Percentiles rank a stretch among this genome's conserved stretches.
Evolutionary conservation across 2,797 vertebrate genomes (phyloP).

Genomic region (Myoxocephalus aenaeus): DNA sequence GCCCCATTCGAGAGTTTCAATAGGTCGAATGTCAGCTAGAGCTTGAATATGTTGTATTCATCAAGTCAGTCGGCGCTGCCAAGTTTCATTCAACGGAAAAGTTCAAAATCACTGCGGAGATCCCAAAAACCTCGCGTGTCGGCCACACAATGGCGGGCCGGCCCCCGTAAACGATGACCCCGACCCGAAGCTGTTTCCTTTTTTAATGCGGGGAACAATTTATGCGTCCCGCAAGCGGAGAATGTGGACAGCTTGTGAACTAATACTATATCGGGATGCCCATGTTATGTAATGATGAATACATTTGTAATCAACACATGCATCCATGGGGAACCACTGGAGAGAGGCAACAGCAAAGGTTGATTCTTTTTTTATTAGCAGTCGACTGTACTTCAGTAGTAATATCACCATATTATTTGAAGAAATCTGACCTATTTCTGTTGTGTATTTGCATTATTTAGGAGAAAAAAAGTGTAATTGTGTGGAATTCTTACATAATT

Average conservation of each 20-base stretch:
- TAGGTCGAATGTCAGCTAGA: slow-evolving; percentile 2
- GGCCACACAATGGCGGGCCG: slow-evolving; percentile 35
- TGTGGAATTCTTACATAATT: too few relatives aligned
- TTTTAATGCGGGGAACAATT: slow-evolving; percentile 21
- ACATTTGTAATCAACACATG: slow-evolving; percentile 29
- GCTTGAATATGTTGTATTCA: slow-evolving; percentile 16
- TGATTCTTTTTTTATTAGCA: neutral
- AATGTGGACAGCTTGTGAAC: slow-evolving; percentile 31
- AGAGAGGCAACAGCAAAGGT: slow-evolving; percentile 19
- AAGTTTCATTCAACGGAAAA: slow-evolving; percentile 8
- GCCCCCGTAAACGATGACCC: slow-evolving; percentile 50
- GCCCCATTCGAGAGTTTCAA: neutral
- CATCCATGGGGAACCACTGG: slow-evolving; percentile 8
- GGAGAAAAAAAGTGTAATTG: neutral
- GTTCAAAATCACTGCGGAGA: slow-evolving; percentile 9
- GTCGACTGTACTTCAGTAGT: neutral
- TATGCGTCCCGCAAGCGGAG: slow-evolving; percentile 19
- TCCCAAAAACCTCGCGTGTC: slow-evolving; percentile 6
- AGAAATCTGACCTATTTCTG: neutral
- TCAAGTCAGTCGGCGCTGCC: neutral
- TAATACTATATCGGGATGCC: slow-evolving; percentile 36
- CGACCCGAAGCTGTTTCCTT: slow-evolving; percentile 46
- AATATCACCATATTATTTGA: neutral
- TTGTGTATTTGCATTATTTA: neutral
- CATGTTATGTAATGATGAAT: slow-evolving; percentile 35